Evolutionary conservation across 2,888 invertebrate species (phyloP), one percentile per base, ranked within the genome.

Genomic region (Eilema sororculum): DNA sequence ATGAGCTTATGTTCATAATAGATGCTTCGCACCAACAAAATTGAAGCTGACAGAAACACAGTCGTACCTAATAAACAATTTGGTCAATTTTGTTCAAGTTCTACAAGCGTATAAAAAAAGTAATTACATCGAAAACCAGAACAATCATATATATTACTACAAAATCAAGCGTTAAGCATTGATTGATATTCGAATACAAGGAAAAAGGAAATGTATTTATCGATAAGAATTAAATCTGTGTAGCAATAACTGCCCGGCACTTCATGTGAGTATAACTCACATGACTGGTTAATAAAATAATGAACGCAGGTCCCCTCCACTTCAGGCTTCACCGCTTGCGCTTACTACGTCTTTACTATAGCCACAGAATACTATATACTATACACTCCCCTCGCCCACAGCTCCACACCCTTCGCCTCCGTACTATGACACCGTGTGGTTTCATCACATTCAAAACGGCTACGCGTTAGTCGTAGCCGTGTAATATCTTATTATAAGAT

Each of bases 291-390:
- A 79, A 82, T 84, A 81, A 85, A 88, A 89, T 90, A 91, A 91
- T 89, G 87, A 91, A 88, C 89, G 89, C 82, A 77, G 77, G 75
- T 80, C 61, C 74, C 73, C 73, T 71, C 74, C 75, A 76, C 80
- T 80, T 71, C 82, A 77, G 79, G 72, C 75, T 80, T 67, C 84
- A 72, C 83, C 85, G 30, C 65, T 61, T 68, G 82, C 84, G 83
- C 85, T 90, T 92, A 91, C 92, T 93, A 92, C 91, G 91, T 77
- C 88, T 89, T 83, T 90, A 92, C 92, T 79, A 80, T 91, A 91
- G 87, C 89, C 91, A 52, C 3, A 52, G 52, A 52, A n/a, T 52
- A 52, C 20, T 52, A 46, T 59, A 59, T 90, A 83, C 86, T 59
- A 59, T 90, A 83, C 86, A 76, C 85, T 72, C 85, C 84, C 77